Evolutionary conservation across 2,797 vertebrate genomes (phyloP), one percentile per base, ranked within the genome.

Genomic region (Dryobates pubescens): DNA sequence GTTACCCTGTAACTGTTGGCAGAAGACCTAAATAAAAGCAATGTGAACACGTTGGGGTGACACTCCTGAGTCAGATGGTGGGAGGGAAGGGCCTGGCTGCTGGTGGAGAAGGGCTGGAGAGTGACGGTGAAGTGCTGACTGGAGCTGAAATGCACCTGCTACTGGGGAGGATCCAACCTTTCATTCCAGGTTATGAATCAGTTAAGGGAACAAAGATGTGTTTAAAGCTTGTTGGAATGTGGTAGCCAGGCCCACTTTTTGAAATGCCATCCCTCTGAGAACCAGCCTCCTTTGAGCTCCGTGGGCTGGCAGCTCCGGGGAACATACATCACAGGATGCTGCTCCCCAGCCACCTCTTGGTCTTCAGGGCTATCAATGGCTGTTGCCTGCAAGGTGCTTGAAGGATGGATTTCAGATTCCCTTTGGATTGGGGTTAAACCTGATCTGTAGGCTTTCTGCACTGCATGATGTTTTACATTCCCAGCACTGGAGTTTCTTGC

Each of bases 1-100:
- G 88, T 95, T 94, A 83, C 93, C 92, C 92, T 96, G 92, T 96
- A 96, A 93, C 89, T 91, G 94, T 95, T 90, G 93, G 72, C 92
- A 83, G 90, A 94, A 94, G 88, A 92, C 88, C 86, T 96, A 95
- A 96, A 96, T 95, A 96, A 96, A 96, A 95, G 94, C 92, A 89
- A 82, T 93, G 94, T 95, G 95, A 92, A 82, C 27, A 73, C 6
- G 19, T 32, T 10, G 81, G 74, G 91, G 91, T 95, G 92, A 84
- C 47, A 32, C 58, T 93, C 53, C 91, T 94, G 91, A 92, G 92
- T 95, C 59, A 26, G 81, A 63, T 0, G 5, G 45, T 81, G 92
- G 86, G 78, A 80, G 29, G 82, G 85, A 32, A 22, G 45, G 71
- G 16, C 51, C 67, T n/a, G 57, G 69, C 76, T 41, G 6, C 7